These are phyloP conservation scores for Chiridota heheva DNA, from an alignment of 35 echinoderm and acorn worm species.

Conservation along the genomic window DNA sequence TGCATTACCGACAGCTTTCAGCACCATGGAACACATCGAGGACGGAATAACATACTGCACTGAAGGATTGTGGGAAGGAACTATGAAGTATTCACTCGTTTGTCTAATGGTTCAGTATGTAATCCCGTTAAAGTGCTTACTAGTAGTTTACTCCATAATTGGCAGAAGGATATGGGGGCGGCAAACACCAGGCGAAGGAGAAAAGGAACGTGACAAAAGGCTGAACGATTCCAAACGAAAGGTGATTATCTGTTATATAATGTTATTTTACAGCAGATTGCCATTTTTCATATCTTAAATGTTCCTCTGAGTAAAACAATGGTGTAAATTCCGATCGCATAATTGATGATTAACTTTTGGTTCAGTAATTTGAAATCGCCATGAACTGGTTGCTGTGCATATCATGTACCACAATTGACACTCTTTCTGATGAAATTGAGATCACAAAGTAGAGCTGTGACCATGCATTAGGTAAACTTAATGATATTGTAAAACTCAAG, in stretches of 20 bases:
- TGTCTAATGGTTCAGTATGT: conserved; percentile 82
- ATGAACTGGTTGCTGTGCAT: too few species aligned
- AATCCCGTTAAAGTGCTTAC: conserved; percentile 61
- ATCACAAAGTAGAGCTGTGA: too few species aligned
- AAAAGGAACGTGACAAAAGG: conserved; percentile 71
- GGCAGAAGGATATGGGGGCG: conserved; percentile 79
- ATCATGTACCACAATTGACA: too few species aligned
- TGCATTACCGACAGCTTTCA: conserved; percentile 58
- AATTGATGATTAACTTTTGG: too few species aligned
- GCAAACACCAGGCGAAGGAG: conserved; percentile 83
- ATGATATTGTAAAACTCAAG: too few species aligned
- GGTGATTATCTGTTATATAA: conserved; percentile 49
- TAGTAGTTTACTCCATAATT: conserved; percentile 74
- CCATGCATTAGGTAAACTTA: too few species aligned
- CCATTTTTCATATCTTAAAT: too few species aligned
- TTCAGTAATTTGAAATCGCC: too few species aligned
- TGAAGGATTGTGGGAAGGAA: conserved; percentile 56
- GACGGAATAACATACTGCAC: conserved; percentile 48
- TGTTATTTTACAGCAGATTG: too few species aligned
- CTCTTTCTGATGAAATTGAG: too few species aligned
- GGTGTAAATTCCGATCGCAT: too few species aligned
- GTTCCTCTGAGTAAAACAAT: too few species aligned
- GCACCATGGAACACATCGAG: conserved; percentile 1
- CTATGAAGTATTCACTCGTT: conserved; percentile 55
- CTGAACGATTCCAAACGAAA: conserved; percentile 88